Evolutionary conservation across 2,888 invertebrate species (phyloP).

Genomic region (Latheticus oryzae): DNA sequence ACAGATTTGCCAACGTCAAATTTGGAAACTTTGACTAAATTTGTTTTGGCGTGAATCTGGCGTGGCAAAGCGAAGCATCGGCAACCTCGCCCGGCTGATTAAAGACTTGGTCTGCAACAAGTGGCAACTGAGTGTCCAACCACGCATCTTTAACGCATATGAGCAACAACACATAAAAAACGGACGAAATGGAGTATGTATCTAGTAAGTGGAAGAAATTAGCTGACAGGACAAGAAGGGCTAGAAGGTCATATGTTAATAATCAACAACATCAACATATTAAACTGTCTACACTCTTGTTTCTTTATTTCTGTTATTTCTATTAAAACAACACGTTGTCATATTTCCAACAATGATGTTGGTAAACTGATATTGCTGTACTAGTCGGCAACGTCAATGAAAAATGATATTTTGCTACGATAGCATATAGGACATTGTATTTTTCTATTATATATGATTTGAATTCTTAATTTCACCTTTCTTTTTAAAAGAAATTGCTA

Average conservation of each 20-base stretch:
- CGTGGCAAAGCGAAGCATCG: conserved; percentile 48
- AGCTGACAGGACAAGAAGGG: conserved; percentile 27
- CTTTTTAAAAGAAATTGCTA: no score
- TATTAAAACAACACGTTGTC: conserved; percentile 20
- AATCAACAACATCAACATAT: neutral
- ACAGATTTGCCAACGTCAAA: no score
- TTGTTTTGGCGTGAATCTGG: conserved; percentile 50
- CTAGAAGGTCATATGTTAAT: conserved; percentile 1
- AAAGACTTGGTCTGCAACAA: conserved; percentile 56
- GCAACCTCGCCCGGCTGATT: conserved; percentile 56
- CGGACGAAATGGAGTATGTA: conserved; percentile 3
- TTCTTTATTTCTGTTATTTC: no score
- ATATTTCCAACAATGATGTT: conserved; percentile 14
- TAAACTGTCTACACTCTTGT: no score
- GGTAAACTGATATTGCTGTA: conserved; percentile 18
- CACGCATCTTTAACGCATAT: conserved; percentile 48
- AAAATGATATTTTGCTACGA: conserved; percentile 48
- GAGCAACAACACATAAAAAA: conserved; percentile 27
- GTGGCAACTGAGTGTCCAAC: conserved; percentile 57
- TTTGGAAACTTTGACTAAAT: no score
- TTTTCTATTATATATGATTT: no score
- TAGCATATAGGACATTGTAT: no score
- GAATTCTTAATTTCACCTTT: no score
- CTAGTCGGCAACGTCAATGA: conserved; percentile 45
- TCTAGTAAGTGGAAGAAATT: conserved; percentile 24